Conservation (phyloP, 2,797 vertebrate genomes). For the Nannoperca australis region DNA sequence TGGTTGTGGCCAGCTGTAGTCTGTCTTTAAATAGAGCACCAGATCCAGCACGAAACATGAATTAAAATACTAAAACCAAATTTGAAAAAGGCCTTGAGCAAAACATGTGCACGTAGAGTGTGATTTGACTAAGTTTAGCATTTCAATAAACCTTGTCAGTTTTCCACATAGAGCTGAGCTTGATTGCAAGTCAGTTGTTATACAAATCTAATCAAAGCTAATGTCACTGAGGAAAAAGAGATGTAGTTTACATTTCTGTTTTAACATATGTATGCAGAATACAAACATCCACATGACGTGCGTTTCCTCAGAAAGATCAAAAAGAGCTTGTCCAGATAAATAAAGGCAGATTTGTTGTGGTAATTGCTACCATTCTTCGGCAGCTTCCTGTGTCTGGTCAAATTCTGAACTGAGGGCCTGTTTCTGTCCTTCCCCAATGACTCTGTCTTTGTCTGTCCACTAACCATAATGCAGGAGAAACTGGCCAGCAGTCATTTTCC, state of each 20-base stretch:
- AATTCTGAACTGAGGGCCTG: slow-evolving; percentile 44
- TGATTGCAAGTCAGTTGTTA: slow-evolving; percentile 45
- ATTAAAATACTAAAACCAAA: slow-evolving; percentile 33
- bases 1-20: slow-evolving; percentile 15
- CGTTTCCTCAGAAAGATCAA: slow-evolving; percentile 60
- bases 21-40: slow-evolving; percentile 38
- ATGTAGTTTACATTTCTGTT: slow-evolving; percentile 35
- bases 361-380: slow-evolving; percentile 79
- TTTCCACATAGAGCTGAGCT: slow-evolving; percentile 38
- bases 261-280: slow-evolving; percentile 30
- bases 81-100: slow-evolving; percentile 46
- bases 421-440: slow-evolving; percentile 49
- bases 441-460: slow-evolving; percentile 48
- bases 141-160: slow-evolving; percentile 64
- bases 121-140: slow-evolving; percentile 42
- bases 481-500: slow-evolving; percentile 42
- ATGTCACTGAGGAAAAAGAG: slow-evolving; percentile 48
- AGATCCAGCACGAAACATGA: slow-evolving; percentile 21
- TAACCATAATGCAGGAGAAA: slow-evolving; percentile 43
- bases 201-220: slow-evolving; percentile 46
- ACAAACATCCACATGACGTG: slow-evolving; percentile 53
- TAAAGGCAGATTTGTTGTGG: slow-evolving; percentile 68
- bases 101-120: slow-evolving; percentile 38
- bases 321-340: slow-evolving; percentile 60
- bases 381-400: slow-evolving; percentile 75